Base-by-base conservation (phyloP, 1,140 invertebrate species). In the Ericerus pela region DNA sequence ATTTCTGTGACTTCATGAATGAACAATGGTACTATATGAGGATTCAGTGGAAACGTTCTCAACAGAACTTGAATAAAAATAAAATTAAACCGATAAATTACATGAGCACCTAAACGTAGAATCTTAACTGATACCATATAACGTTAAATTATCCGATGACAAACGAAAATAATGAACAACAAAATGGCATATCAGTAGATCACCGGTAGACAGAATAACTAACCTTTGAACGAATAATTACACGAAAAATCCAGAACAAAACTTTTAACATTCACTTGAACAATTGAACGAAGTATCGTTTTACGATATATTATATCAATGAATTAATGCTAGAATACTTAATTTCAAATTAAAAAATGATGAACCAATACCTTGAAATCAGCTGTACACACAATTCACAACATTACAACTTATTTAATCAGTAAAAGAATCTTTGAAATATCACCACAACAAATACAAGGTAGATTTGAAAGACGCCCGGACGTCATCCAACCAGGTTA, bases 401-500 rank as follows among this genome's bases (percentile, higher is more conserved):
- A 47, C 41, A 47, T 47, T 47, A 47, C 41, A 47, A 47, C 41
- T 47, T 24, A 12, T 47, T 47, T 47, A 47, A 47, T 47, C 41
- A 47, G 41, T 47, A 24, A 47, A 24, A 47, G 26, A 47, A 24
- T 24, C 26, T 47, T 47, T 10, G 20, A 24, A 24, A 47, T 18
- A 47, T 24, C 41, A 47, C 41, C 22, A 47, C 41, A 47, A 47
- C 22, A 47, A 47, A n/a, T n/a, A n/a, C n/a, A n/a, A n/a, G n/a
- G n/a, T n/a, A n/a, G n/a, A n/a, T n/a, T n/a, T n/a, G n/a, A n/a
- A n/a, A n/a, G n/a, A n/a, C n/a, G n/a, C n/a, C n/a, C n/a, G n/a
- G n/a, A n/a, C n/a, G n/a, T n/a, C n/a, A n/a, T n/a, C n/a, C n/a
- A n/a, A n/a, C n/a, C n/a, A n/a, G n/a, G n/a, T n/a, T n/a, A n/a